A percentile compares a stretch with the other conserved stretches of the same genome.
phyloP scores from a whole-genome alignment of 2,113 vertebrate species.

The Turnix velox region DNA sequence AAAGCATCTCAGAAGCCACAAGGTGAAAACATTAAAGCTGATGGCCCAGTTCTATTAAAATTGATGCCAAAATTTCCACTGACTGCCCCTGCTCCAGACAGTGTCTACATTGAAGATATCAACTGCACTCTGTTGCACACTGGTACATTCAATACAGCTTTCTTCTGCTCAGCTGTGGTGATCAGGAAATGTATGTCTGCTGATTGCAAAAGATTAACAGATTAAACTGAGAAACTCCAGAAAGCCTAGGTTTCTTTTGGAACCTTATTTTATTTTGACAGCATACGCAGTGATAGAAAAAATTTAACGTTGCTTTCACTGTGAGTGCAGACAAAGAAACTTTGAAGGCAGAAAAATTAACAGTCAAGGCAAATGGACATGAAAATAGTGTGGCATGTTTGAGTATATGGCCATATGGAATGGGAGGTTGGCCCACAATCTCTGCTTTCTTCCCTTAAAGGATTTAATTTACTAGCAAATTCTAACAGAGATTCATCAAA shows the following conservation, averaged over 20 bases:
- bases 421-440: neutral
- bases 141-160: neutral
- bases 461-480: neutral
- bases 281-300: neutral
- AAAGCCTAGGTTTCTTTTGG: neutral
- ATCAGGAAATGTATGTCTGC: neutral
- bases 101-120: neutral
- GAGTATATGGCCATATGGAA: rapidly evolving
- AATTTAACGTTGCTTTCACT: neutral
- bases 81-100: neutral
- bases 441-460: neutral
- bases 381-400: neutral
- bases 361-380: neutral
- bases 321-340: neutral
- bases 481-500: neutral
- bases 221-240: neutral
- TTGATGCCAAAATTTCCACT: neutral
- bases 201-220: neutral
- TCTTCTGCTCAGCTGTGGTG: neutral
- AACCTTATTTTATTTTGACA: neutral
- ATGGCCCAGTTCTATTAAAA: neutral
- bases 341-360: neutral
- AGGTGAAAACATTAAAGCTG: neutral
- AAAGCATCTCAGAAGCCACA: neutral
- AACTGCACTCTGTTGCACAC: neutral